These are phyloP conservation scores for Sesamia inferens DNA, from an alignment of 2,888 invertebrate genomes.

Conservation along the genomic window DNA sequence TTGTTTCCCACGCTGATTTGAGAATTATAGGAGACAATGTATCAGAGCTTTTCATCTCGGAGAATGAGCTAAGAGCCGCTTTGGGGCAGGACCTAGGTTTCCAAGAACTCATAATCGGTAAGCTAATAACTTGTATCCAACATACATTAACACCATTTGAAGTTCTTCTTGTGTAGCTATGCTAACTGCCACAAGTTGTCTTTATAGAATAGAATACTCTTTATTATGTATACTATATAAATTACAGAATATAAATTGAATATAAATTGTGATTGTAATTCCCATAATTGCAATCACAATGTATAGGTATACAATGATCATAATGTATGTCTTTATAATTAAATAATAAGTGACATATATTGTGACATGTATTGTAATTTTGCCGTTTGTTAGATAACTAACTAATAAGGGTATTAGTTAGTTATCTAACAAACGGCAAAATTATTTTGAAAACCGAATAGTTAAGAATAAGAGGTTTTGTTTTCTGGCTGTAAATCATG, in stretches of 20 bases:
- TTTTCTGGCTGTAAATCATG: not conserved
- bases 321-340: too few species aligned
- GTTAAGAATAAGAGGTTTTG: too few species aligned
- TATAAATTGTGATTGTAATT: too few species aligned
- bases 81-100: not conserved
- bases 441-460: not conserved
- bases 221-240: too few species aligned
- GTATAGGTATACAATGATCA: too few species aligned
- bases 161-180: not conserved
- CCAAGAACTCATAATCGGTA: conserved; percentile 5
- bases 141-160: not conserved
- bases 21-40: conserved; percentile 31
- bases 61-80: conserved; percentile 2
- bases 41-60: conserved; percentile 43
- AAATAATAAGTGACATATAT: not conserved
- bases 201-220: too few species aligned
- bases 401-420: too few species aligned
- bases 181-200: not conserved
- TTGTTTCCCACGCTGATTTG: conserved; percentile 37
- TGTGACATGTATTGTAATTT: too few species aligned
- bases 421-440: not conserved
- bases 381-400: too few species aligned
- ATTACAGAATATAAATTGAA: too few species aligned
- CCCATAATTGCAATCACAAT: too few species aligned
- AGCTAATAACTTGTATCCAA: not conserved